These are phyloP conservation scores for Blastobasis adustella DNA, from an alignment of 2,888 invertebrate genomes.

Conservation along the genomic window DNA sequence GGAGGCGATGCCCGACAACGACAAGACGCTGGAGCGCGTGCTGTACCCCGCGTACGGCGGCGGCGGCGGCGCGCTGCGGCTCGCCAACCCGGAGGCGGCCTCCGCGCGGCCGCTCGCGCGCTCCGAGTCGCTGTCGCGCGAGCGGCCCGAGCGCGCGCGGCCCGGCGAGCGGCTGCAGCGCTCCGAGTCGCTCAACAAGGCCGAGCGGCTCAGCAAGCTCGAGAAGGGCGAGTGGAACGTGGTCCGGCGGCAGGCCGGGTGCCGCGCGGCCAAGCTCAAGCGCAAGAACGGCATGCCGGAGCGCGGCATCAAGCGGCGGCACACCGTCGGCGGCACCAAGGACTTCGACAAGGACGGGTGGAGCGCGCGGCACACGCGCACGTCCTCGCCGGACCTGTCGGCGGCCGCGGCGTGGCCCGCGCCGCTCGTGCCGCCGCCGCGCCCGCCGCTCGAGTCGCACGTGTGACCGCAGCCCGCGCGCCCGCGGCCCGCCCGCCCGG, in stretches of 20 bases:
- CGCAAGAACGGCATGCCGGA: conserved; percentile 87
- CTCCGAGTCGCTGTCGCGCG: conserved; percentile 78
- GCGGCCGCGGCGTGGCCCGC: conserved; percentile 43
- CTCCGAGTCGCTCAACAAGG: conserved; percentile 41
- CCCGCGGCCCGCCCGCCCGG: conserved; percentile 34
- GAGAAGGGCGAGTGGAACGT: conserved; percentile 83
- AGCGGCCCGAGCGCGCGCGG: conserved; percentile 58
- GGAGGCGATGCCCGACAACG: conserved; percentile 57
- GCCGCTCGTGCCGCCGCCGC: conserved; percentile 45
- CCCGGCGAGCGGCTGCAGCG: conserved; percentile 47
- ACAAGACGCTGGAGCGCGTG: conserved; percentile 32
- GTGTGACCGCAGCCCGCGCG: conserved; percentile 27
- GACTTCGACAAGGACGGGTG: conserved; percentile 81
- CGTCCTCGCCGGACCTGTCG: conserved; percentile 75
- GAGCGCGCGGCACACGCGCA: conserved; percentile 76
- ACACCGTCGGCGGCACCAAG: conserved; percentile 95
- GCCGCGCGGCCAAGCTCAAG: conserved; percentile 79
- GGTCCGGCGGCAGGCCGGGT: conserved; percentile 75
- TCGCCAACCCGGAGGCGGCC: conserved; percentile 30
- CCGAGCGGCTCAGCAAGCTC: conserved; percentile 70
- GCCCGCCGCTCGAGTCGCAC: conserved; percentile 50
- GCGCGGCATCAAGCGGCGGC: conserved; percentile 88
- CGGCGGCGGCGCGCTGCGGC: conserved; percentile 10
- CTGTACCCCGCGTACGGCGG: conserved; percentile 20
- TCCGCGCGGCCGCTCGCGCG: conserved; percentile 51